Evolutionary conservation across 1,140 invertebrate genomes (phyloP), one percentile per base, ranked within the genome.

Genomic region (Papilio glaucus): DNA sequence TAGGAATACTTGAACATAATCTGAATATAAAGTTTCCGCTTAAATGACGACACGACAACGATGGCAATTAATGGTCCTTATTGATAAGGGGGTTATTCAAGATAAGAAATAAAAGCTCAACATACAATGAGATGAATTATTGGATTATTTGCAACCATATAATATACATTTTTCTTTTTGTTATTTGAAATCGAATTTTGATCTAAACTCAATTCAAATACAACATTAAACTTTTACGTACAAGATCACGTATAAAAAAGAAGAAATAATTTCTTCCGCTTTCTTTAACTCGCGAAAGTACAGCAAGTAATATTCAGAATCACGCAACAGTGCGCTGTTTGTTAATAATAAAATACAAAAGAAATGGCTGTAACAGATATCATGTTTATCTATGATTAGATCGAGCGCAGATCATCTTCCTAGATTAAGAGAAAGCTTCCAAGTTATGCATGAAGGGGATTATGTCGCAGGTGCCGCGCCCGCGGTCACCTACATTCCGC

Each of bases 361-460:
- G 62, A 39, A 65, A 39, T 65, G 62, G n/a, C 33, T 65, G 62
- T 65, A 65, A 41, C 18, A 65, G 62, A 65, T 65, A 38, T 65
- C 37, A 65, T 39, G 62, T 65, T 41, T 65, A 65, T 65, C 62
- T 65, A 38, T 38, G 62, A 65, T 33, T 39, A 37, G 62, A 65
- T 65, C 62, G 62, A 6, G 21, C 37, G 38, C 7, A 75, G 62
- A 39, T 61, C 45, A 75, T 75, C 69, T 71, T 68, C 71, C 67
- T 67, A 71, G 74, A 80, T 77, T 72, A 69, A 78, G 79, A 79
- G 79, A 83, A 81, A 83, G 81, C 72, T 76, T 41, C 57, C 53
- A 70, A 75, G 74, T 73, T 72, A 78, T 75, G 67, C 72, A 75
- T 77, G 69, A 15, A 73, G 41, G 73, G 67, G 72, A 72, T 75